Conservation (phyloP, 2,888 invertebrate species). For the Sthenelais limicola region DNA sequence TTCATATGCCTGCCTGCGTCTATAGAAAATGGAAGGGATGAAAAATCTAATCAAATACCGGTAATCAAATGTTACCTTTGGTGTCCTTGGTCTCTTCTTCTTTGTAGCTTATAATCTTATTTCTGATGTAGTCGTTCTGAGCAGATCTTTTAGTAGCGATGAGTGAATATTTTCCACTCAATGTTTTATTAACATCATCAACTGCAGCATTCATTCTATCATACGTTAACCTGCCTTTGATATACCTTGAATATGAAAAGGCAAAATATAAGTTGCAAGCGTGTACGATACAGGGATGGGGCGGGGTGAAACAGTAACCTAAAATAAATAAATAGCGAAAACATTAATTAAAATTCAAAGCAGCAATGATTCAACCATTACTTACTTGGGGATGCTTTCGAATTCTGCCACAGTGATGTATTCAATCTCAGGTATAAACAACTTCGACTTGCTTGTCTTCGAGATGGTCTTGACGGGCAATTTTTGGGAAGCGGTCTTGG, state of each 20-base stretch:
- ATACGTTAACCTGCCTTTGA: conserved; percentile 68
- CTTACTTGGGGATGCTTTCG: conserved; percentile 67
- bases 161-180: conserved; percentile 66
- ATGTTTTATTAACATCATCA: conserved; percentile 66
- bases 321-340: too few species aligned
- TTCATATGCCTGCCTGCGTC: too few species aligned
- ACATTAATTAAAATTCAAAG: background rate
- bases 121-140: conserved; percentile 61
- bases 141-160: conserved; percentile 59
- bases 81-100: conserved; percentile 68
- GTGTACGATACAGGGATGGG: too few species aligned
- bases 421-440: too few species aligned
- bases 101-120: conserved; percentile 60
- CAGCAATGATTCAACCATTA: background rate
- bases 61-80: conserved; percentile 58
- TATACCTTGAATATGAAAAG: conserved; percentile 63
- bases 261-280: background rate
- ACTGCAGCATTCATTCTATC: conserved; percentile 66
- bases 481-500: background rate
- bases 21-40: too few species aligned
- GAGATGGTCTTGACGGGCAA: background rate
- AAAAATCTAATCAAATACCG: background rate
- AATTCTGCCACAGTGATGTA: conserved; percentile 66
- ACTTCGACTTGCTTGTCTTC: too few species aligned
- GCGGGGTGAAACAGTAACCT: too few species aligned